phyloP scores from a whole-genome alignment of 1,140 invertebrate species.

The Philopotamus ludificatus region DNA sequence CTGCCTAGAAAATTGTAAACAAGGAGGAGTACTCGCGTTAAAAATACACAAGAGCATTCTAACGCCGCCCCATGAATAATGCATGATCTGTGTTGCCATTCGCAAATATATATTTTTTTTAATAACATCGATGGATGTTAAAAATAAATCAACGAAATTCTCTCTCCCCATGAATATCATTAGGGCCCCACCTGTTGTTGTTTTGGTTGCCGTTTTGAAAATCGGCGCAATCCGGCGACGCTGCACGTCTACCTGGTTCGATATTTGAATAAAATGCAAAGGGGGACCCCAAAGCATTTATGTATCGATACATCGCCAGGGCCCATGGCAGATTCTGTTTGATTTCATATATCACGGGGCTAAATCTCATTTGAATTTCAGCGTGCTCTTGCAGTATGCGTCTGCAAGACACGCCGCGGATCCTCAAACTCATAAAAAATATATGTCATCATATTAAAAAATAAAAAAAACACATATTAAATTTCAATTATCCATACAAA shows the following conservation, averaged over 20 bases:
- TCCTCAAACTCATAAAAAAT: too few species aligned
- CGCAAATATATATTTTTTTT: too few species aligned
- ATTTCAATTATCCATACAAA: too few species aligned
- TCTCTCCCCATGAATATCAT: too few species aligned
- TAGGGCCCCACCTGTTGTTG: conserved; percentile 25
- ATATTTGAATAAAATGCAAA: conserved; percentile 40
- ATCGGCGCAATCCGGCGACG: conserved; percentile 27
- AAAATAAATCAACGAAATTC: too few species aligned
- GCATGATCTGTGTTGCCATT: conserved; percentile 16
- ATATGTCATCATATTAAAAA: too few species aligned
- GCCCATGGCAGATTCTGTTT: conserved; percentile 36
- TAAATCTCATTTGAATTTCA: conserved; percentile 41
- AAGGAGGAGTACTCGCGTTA: conserved; percentile 30
- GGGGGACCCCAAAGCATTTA: conserved; percentile 12
- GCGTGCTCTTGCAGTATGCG: conserved; percentile 7
- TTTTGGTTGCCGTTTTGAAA: not conserved
- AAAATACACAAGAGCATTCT: conserved; percentile 26
- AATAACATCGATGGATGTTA: too few species aligned
- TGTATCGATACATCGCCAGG: conserved; percentile 37
- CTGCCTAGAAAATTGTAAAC: conserved; percentile 21
- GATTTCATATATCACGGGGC: conserved; percentile 40
- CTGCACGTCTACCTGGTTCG: not conserved
- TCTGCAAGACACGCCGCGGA: too few species aligned
- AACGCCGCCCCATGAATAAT: conserved; percentile 38
- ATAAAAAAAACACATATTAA: too few species aligned